Conservation (phyloP, 2,888 invertebrate genomes). For the Galerucella pusilla region DNA sequence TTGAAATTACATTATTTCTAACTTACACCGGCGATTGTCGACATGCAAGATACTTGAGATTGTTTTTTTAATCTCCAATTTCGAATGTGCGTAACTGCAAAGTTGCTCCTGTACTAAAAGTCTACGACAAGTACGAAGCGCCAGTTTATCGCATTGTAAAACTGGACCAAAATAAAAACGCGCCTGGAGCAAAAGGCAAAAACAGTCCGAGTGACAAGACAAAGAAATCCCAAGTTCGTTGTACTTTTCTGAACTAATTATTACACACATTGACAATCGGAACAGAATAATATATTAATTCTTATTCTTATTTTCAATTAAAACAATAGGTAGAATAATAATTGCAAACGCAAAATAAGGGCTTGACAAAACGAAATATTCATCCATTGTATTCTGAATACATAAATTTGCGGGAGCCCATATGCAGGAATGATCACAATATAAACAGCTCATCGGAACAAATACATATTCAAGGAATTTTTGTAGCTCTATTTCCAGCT, state of each 20-base stretch:
- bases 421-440: conserved; percentile 28
- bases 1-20: no score
- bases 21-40: no score
- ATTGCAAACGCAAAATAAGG: conserved; percentile 47
- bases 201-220: conserved; percentile 19
- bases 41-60: no score
- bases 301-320: conserved; percentile 51
- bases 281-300: conserved; percentile 48
- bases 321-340: conserved; percentile 50
- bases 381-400: conserved; percentile 46
- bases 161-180: conserved; percentile 16
- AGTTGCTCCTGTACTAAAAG: conserved; percentile 7
- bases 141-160: conserved; percentile 4
- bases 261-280: conserved; percentile 48
- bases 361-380: conserved; percentile 51
- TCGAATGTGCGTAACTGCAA: background rate
- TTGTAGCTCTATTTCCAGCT: conserved; percentile 9
- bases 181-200: conserved; percentile 1
- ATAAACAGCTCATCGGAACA: conserved; percentile 9
- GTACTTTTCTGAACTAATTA: conserved; percentile 48
- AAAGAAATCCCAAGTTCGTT: conserved; percentile 27
- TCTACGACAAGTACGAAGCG: conserved; percentile 1
- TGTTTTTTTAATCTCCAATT: background rate
- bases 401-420: conserved; percentile 47
- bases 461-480: conserved; percentile 27